Evolutionary conservation across 2,888 invertebrate genomes (phyloP).

Genomic region (Xestia ashworthii): DNA sequence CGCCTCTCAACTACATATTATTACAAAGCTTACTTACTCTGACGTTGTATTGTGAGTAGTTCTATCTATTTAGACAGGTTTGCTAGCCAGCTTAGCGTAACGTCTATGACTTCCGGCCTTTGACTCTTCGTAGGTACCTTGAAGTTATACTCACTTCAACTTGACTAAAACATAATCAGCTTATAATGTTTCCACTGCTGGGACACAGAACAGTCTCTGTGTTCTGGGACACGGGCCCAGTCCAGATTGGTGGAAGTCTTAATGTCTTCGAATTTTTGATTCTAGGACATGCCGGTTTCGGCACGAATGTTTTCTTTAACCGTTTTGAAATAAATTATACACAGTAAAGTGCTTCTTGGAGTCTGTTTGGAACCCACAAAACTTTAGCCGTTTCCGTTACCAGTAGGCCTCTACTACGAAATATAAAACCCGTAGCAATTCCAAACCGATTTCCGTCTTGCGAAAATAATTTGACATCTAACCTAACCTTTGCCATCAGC

Average conservation of each 20-base stretch:
- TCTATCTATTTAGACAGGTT: conserved; percentile 48
- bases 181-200: not conserved
- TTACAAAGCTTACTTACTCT: conserved; percentile 18
- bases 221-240: not conserved
- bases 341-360: not conserved
- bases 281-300: not conserved
- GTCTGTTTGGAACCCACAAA: not conserved
- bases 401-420: not conserved
- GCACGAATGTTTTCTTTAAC: not conserved
- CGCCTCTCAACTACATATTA: not conserved
- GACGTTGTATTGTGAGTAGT: conserved; percentile 13
- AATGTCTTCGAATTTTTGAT: not conserved
- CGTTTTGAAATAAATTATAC: not conserved
- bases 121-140: conserved; percentile 53
- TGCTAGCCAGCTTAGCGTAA: conserved; percentile 41
- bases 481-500: conserved; percentile 41
- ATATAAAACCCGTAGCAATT: not conserved
- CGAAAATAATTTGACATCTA: conserved; percentile 41
- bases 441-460: conserved; percentile 46
- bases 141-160: conserved; percentile 28
- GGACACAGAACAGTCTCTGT: not conserved
- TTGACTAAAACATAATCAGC: not conserved
- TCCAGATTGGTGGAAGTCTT: not conserved
- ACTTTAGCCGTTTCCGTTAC: not conserved
- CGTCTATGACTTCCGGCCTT: conserved; percentile 53